Evolutionary conservation across 1,140 invertebrate species (phyloP).

Genomic region (Copidosoma floridanum): DNA sequence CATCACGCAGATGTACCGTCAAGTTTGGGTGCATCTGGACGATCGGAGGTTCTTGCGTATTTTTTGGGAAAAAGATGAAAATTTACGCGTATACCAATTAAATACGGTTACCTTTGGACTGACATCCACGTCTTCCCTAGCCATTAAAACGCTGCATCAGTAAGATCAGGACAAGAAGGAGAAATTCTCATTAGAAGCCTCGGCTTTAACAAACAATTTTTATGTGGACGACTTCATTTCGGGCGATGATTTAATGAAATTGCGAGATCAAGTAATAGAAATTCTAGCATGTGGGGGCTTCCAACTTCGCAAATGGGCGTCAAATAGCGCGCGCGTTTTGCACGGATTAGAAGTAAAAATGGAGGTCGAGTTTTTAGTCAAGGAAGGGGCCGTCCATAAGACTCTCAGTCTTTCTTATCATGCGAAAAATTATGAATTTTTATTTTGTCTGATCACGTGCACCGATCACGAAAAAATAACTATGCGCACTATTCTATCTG

Average conservation of each 20-base stretch:
- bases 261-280: background rate
- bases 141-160: conserved; percentile 1
- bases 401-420: background rate
- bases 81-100: conserved; percentile 4
- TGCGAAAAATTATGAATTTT: background rate
- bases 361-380: background rate
- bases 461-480: background rate
- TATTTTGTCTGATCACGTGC: background rate
- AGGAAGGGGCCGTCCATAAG: background rate
- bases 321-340: background rate
- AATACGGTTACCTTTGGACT: conserved; percentile 3
- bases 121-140: conserved; percentile 23
- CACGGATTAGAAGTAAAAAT: background rate
- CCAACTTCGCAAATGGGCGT: conserved; percentile 4
- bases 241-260: background rate
- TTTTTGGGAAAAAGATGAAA: background rate
- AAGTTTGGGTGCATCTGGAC: background rate
- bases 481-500: background rate
- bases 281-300: conserved; percentile 1
- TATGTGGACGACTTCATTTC: background rate
- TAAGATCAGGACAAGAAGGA: conserved; percentile 8
- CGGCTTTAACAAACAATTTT: background rate
- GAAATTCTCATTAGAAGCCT: conserved; percentile 24
- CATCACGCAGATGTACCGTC: conserved; percentile 20
- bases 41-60: conserved; percentile 9